A percentile compares a stretch with the other conserved stretches of the same genome.
phyloP scores from a whole-genome alignment of 2,113 vertebrate species.

The Rhodinocichla rosea region DNA sequence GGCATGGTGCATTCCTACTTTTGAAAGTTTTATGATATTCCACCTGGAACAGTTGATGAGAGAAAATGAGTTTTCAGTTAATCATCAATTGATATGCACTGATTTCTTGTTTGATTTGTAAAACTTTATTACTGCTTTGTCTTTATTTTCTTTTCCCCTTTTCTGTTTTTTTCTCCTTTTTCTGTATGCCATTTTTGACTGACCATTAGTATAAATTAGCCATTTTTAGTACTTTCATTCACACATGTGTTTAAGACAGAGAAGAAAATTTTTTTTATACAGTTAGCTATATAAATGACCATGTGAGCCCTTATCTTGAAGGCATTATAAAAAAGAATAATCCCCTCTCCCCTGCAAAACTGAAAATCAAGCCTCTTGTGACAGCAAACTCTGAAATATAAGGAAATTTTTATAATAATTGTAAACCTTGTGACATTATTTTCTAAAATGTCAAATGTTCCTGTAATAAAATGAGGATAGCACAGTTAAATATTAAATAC shows the following conservation, averaged over 20 bases:
- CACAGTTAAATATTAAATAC: neutral
- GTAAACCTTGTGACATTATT: accelerated
- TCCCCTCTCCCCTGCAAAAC: neutral
- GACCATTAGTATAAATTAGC: neutral
- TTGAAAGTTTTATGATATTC: neutral
- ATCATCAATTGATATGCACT: neutral
- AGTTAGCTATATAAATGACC: neutral
- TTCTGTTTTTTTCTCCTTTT: neutral
- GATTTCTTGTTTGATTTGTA: neutral
- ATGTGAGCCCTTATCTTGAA: neutral
- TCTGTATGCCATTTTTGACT: neutral
- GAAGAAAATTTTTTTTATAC: neutral
- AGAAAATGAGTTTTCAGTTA: neutral
- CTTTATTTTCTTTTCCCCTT: neutral
- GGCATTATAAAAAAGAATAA: neutral
- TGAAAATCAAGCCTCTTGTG: neutral
- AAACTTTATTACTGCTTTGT: neutral
- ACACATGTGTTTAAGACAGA: neutral
- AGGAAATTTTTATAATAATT: neutral
- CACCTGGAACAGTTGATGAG: neutral
- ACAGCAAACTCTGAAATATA: neutral
- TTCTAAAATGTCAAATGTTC: neutral
- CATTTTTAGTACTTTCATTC: neutral
- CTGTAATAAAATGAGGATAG: neutral
- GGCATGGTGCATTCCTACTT: neutral